Evolutionary conservation across 1,140 invertebrate genomes (phyloP), one percentile per base, ranked within the genome.

Genomic region (Drosophila repleta): DNA sequence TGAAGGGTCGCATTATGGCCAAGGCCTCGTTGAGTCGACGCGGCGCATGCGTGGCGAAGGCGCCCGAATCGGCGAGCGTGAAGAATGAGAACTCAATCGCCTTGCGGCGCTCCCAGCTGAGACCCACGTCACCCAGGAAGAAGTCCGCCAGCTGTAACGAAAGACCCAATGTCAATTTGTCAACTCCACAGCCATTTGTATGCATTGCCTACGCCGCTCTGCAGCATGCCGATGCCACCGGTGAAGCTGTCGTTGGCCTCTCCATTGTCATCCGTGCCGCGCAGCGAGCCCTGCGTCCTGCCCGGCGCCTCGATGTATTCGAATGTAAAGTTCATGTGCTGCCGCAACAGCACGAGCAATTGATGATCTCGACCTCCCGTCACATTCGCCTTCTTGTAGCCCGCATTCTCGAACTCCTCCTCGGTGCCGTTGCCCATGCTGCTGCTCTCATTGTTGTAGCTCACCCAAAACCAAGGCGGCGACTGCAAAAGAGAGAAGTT

Each of bases 381-480:
- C 2, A 95, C 94, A 73, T 93, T 92, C n/a, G 95, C 92, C 24
- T 92, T 92, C 2, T 91, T 93, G 56, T 94, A 93, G 66, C 68
- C 58, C 11, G 39, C 7, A 24, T 32, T 52, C 4, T 68, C 57
- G 18, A 5, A 48, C 48, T 29, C 66, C 51, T 18, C 65, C 29
- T 57, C 45, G 51, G 37, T 56, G 21, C 52, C 68, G 46, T 21
- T 46, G 39, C 39, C 39, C 4, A 17, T 43, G 39, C 39, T 67
- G 46, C 58, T 94, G 79, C 20, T 39, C 51, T 68, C 70, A 24
- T 83, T 94, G 18, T 92, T 91, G 79, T 94, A 94, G 32, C 90
- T 93, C 0, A 95, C 94, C 85, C 95, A 95, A 88, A 95, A 93
- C 95, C 95, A 96, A 2, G 95, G 95, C 0, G 95, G 95, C 55